These are phyloP conservation scores for Neomorphus geoffroyi DNA, from an alignment of 2,797 vertebrate species.

Conservation along the genomic window DNA sequence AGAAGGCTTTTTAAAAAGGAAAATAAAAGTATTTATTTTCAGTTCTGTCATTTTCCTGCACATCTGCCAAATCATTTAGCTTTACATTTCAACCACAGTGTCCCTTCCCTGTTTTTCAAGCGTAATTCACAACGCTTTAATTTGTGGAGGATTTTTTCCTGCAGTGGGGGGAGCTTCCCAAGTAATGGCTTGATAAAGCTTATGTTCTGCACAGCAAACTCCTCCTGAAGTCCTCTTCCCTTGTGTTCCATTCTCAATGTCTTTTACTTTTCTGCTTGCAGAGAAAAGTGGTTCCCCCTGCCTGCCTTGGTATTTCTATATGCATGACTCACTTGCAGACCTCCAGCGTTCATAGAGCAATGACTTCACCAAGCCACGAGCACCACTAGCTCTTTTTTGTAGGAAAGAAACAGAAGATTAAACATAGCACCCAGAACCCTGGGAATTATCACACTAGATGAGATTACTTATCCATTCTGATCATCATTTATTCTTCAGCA, in stretches of 20 bases:
- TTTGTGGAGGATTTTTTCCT: background rate
- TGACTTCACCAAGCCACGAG: rapidly evolving
- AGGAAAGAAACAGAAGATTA: background rate
- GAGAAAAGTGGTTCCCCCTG: background rate
- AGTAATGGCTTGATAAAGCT: background rate
- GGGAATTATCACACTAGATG: background rate
- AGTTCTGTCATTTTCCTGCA: background rate
- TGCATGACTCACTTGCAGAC: background rate
- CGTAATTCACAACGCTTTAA: background rate
- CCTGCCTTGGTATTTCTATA: background rate
- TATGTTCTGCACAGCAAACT: background rate
- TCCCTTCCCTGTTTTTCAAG: background rate
- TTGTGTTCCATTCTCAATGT: background rate
- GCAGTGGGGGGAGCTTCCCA: background rate
- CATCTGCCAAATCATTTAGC: background rate
- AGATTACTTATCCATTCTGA: background rate
- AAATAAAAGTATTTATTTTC: background rate
- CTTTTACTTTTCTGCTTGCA: background rate
- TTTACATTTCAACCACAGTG: background rate
- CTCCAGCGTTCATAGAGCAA: background rate
- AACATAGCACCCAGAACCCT: background rate
- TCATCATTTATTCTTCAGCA: background rate
- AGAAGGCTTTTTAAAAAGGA: background rate
- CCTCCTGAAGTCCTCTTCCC: background rate
- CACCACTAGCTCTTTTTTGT: background rate